Conservation (phyloP, 2,888 invertebrate genomes). For the Rhogogaster chlorosoma region DNA sequence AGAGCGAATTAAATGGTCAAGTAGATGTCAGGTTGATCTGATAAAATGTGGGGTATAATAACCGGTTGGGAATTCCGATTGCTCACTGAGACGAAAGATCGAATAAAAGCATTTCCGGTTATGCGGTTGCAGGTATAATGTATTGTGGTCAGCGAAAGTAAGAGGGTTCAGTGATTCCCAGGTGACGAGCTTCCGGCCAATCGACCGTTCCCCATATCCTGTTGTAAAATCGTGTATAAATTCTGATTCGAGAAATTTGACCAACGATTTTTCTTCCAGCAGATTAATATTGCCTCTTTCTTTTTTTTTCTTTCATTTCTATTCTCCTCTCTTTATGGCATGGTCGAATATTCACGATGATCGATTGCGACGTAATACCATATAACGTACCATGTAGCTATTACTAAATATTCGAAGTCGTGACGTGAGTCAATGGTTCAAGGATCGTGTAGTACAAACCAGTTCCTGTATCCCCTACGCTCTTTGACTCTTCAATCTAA, state of each 20-base stretch:
- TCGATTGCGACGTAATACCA: background rate
- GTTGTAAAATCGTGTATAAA: background rate
- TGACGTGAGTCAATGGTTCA: slow-evolving; percentile 2
- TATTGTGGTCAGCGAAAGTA: slow-evolving; percentile 9
- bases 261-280: background rate
- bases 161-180: slow-evolving; percentile 15
- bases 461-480: background rate
- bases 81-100: slow-evolving; percentile 46
- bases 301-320: no score
- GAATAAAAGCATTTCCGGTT: slow-evolving; percentile 37
- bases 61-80: slow-evolving; percentile 42
- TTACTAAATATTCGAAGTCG: slow-evolving; percentile 11
- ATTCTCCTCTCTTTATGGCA: background rate
- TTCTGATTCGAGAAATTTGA: background rate
- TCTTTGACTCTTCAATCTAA: background rate
- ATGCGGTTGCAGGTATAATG: background rate
- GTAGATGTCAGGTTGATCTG: background rate
- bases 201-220: background rate
- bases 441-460: background rate
- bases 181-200: slow-evolving; percentile 19
- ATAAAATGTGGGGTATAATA: background rate
- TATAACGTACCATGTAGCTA: background rate
- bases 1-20: background rate
- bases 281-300: background rate
- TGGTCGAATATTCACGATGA: background rate